These are phyloP conservation scores for Athrips mouffetella DNA, from an alignment of 2,888 invertebrate species.

Conservation along the genomic window DNA sequence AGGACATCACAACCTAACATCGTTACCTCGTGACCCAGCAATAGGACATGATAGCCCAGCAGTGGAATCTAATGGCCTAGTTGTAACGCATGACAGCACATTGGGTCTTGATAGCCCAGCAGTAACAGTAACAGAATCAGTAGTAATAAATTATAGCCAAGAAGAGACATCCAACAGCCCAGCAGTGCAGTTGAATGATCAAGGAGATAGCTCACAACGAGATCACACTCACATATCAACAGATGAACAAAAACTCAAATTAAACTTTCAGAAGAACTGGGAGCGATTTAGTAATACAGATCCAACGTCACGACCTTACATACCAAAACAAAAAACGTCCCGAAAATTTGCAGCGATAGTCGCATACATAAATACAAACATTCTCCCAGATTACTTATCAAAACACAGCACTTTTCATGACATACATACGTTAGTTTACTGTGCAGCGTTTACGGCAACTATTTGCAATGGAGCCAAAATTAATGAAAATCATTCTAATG, in stretches of 20 bases:
- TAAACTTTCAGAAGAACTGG: neutral
- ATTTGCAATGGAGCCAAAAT: neutral
- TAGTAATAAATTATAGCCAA: neutral
- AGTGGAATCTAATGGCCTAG: too few species aligned
- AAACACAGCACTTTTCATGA: neutral
- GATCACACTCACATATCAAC: neutral
- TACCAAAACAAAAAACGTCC: conserved; percentile 9
- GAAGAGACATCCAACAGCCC: too few species aligned
- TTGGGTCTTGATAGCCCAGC: too few species aligned
- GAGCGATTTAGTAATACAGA: neutral
- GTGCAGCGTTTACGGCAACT: conserved; percentile 6
- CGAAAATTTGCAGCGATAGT: neutral
- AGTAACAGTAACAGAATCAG: neutral
- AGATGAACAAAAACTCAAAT: neutral
- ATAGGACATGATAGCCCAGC: too few species aligned
- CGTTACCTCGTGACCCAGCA: too few species aligned
- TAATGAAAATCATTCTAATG: neutral
- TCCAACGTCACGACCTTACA: neutral
- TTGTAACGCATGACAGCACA: too few species aligned
- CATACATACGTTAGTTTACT: neutral
- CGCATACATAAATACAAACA: neutral
- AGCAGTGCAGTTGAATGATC: too few species aligned
- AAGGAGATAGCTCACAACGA: neutral
- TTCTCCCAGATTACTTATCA: neutral
- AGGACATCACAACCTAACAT: too few species aligned